phyloP scores from a whole-genome alignment of 2,888 invertebrate genomes.

The Cerastoderma edule region DNA sequence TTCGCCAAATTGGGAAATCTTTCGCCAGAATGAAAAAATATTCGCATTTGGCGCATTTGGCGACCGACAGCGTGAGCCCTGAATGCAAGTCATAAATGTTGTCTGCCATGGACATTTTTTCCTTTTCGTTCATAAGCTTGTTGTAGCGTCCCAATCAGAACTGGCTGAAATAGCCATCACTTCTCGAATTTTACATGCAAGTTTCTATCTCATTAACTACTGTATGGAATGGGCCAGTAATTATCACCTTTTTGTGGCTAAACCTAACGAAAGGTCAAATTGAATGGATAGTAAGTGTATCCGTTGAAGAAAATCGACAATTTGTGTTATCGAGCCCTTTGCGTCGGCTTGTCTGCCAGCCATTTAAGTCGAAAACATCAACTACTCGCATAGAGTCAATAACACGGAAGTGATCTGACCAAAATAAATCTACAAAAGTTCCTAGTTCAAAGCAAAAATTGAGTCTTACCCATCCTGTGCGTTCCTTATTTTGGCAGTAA shows the following conservation, averaged over 20 bases:
- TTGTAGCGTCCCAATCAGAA: no score
- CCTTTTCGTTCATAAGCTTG: no score
- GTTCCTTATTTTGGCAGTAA: constrained; percentile 97
- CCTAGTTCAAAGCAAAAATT: constrained; percentile 83
- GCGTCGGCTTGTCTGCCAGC: neutral
- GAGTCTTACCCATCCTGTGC: constrained; percentile 94
- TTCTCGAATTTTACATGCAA: no score
- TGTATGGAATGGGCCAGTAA: no score
- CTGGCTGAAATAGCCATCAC: no score
- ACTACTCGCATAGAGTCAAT: neutral
- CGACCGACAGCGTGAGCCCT: no score
- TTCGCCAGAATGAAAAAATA: no score
- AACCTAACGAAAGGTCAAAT: neutral
- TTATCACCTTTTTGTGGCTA: neutral
- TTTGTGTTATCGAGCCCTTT: neutral
- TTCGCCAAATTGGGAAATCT: no score
- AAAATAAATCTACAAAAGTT: neutral
- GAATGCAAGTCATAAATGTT: no score
- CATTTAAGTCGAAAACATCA: neutral
- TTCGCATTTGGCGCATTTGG: no score
- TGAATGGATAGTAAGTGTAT: neutral
- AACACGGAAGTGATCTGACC: constrained; percentile 42
- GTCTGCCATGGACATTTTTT: no score
- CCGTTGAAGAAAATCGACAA: neutral
- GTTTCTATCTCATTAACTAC: no score